Evolutionary conservation across 2,888 invertebrate genomes (phyloP), one percentile per base, ranked within the genome.

Genomic region (Alcis repandata): DNA sequence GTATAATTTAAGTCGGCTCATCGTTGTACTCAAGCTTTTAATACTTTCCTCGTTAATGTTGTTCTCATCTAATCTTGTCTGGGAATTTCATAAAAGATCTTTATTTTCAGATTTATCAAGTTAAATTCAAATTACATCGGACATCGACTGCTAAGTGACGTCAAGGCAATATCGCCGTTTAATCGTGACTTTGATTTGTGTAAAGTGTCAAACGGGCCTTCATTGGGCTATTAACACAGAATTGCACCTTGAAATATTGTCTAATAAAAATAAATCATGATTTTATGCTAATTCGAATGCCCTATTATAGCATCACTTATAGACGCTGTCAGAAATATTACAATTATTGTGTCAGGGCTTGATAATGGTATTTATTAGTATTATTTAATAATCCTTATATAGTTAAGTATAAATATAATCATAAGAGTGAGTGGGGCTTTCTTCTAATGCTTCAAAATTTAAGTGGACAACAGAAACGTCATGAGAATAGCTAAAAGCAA

Each of bases 141-240:
- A 17, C 17, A 48, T 53, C 11, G 53, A 45, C 40, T 58, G 45
- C 33, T 53, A 60, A 60, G 15, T 46, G 51, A 38, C 32, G 8
- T 46, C 65, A 65, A 65, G 65, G 65, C 57, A 60, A 43, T n/a
- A 20, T 22, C 22, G 17, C 33, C 33, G 33, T 27, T 40, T 43
- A 46, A 58, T 63, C 82, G 78, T 84, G 83, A 72, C 73, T 78
- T 63, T 72, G 68, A 63, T 71, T 63, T 60, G 63, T 71, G 72
- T 74, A 71, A 74, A 82, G 77, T 85, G 84, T 83, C 82, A 85
- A 81, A 75, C 63, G 67, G 71, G 79, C 85, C 86, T 87, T 83
- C 74, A 59, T 68, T 52, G 51, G 63, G 52, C 59, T 71, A 70
- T 78, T 79, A 80, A 68, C 70, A 72, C 61, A 64, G 68, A 65